Evolutionary conservation across 2,888 invertebrate species (phyloP).

Genomic region (Rhodophaea formosa): DNA sequence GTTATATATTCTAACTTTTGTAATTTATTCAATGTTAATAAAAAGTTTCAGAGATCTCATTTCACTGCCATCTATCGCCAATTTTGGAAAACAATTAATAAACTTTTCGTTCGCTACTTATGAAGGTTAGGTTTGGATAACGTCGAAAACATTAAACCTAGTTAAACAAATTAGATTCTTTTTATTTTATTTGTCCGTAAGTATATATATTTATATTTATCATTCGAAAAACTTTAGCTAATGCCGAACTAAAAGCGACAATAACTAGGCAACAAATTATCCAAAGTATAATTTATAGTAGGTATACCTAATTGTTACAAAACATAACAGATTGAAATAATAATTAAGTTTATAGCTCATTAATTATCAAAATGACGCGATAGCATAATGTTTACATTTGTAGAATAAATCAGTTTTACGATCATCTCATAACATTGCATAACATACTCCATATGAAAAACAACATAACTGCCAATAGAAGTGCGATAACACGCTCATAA

Average conservation of each 20-base stretch:
- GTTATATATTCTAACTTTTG: neutral
- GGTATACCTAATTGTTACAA: too few species aligned
- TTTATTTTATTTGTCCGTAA: too few species aligned
- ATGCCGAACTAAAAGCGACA: too few species aligned
- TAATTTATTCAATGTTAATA: neutral
- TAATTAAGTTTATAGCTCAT: conserved; percentile 32
- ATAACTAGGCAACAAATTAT: too few species aligned
- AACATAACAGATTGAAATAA: conserved; percentile 21
- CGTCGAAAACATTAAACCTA: neutral
- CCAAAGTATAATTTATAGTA: too few species aligned
- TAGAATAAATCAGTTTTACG: conserved; percentile 52
- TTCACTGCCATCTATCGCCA: conserved; percentile 10
- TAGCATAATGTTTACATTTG: conserved; percentile 45
- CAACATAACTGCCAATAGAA: conserved; percentile 71
- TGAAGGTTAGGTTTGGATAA: too few species aligned
- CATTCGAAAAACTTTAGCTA: too few species aligned
- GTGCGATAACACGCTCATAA: conserved; percentile 71
- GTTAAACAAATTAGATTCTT: too few species aligned
- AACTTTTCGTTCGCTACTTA: too few species aligned
- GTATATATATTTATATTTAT: too few species aligned
- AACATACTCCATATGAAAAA: conserved; percentile 55
- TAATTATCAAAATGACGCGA: conserved; percentile 37
- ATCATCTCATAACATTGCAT: conserved; percentile 51
- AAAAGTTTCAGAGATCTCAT: neutral
- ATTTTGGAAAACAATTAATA: neutral